Evolutionary conservation across 1,140 invertebrate genomes (phyloP), one percentile per base, ranked within the genome.

Genomic region (Drosophila grimshawi): DNA sequence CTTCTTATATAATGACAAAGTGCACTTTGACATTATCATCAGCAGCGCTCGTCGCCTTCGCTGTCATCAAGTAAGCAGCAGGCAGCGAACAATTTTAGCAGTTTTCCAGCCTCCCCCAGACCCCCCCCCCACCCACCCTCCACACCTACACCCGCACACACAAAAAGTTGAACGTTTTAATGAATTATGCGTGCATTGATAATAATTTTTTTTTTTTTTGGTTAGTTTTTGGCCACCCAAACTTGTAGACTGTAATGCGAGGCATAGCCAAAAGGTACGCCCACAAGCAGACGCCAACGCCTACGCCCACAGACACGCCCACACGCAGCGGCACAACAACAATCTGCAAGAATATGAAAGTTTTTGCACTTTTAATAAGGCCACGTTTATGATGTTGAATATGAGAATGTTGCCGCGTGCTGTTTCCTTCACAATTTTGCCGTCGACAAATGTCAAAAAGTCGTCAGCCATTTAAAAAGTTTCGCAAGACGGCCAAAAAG

Each of bases 141-240:
- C 35, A 8, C 5, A 5, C 30, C n/a, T 19, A 2, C 37, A 45
- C 7, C 35, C 5, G 30, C 19, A 43, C 39, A 6, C 33, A 19
- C 52, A 60, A 74, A 83, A 86, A 88, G 80, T 86, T 86, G 69
- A 77, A 80, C 80, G 83, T 88, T 86, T 86, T 86, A 86, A 86
- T 86, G 80, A 86, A 86, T 88, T 88, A 86, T 86, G 83, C 83
- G 83, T 83, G 88, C 83, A 86, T 88, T 86, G 83, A 86, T 86
- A 86, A 86, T 86, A 86, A 86, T 86, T 88, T 86, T 1, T 19
- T 0, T 19, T 19, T 19, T 19, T 19, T 76, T 79, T 77, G 76
- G 82, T 88, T 81, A 86, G 83, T 80, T 86, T 62, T 70, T 53
- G 41, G 39, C 49, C 11, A 29, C 45, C 8, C 37, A 49, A 51